A percentile compares a stretch with the other conserved stretches of the same genome.
phyloP scores from a whole-genome alignment of 2,888 invertebrate genomes.

The Encarsia formosa region DNA sequence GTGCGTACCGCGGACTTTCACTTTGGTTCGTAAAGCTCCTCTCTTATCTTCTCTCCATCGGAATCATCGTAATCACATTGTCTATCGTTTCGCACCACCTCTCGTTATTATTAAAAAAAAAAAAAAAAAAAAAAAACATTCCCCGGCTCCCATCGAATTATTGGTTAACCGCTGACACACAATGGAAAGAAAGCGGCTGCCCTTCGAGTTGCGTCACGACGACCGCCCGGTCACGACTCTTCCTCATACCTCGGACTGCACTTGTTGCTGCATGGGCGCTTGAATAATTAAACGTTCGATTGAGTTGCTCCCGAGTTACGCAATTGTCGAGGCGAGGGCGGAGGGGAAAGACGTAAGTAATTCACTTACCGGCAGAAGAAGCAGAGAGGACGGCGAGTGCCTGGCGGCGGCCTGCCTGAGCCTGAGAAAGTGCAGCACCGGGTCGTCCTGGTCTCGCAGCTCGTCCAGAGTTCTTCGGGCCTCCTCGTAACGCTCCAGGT shows the following conservation, averaged over 20 bases:
- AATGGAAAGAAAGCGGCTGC: too few species aligned
- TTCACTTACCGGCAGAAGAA: conserved; percentile 66
- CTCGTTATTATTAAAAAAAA: too few species aligned
- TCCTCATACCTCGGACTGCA: conserved; percentile 23
- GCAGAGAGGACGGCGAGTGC: conserved; percentile 61
- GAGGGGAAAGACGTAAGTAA: too few species aligned
- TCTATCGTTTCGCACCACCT: too few species aligned
- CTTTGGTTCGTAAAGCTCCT: too few species aligned
- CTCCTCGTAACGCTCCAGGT: conserved; percentile 59
- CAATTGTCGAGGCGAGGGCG: background rate
- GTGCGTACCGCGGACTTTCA: too few species aligned
- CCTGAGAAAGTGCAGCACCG: conserved; percentile 64
- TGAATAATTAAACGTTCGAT: conserved; percentile 1
- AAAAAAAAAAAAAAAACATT: too few species aligned
- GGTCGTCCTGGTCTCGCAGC: conserved; percentile 62
- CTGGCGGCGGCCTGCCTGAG: conserved; percentile 64
- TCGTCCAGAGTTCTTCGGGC: conserved; percentile 62
- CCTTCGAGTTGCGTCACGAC: too few species aligned
- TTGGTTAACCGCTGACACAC: too few species aligned
- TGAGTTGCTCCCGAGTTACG: background rate
- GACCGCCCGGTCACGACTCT: conserved; percentile 21
- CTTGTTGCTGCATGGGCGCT: conserved; percentile 3
- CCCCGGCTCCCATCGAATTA: too few species aligned
- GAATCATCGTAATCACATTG: too few species aligned
- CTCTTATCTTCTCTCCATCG: too few species aligned